Evolutionary conservation across 2,113 vertebrate genomes (phyloP).

Genomic region (Neogobius melanostomus): DNA sequence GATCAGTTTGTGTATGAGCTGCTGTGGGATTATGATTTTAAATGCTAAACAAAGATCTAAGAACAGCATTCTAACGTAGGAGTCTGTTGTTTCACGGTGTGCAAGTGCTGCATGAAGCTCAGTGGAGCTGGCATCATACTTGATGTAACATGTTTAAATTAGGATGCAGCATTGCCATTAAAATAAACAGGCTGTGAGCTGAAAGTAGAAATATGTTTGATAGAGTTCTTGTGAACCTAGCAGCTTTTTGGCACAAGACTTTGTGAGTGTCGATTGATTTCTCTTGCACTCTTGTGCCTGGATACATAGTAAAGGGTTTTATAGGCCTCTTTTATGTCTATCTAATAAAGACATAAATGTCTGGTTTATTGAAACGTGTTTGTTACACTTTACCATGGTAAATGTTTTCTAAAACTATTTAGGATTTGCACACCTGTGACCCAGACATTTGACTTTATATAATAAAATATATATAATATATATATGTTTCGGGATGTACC

Average conservation of each 20-base stretch:
- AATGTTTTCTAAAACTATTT: no score
- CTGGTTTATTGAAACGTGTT: background rate
- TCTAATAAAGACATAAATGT: background rate
- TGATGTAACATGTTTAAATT: background rate
- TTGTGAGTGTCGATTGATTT: background rate
- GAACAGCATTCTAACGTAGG: no score
- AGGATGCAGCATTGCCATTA: background rate
- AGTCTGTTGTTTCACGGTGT: no score
- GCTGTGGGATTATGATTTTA: no score
- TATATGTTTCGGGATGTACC: no score
- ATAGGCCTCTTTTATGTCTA: slow-evolving; percentile 5
- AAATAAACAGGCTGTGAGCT: background rate
- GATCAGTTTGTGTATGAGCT: no score
- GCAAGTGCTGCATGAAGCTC: no score
- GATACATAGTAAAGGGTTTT: background rate
- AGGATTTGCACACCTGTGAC: no score
- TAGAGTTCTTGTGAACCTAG: background rate
- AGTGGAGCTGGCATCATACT: no score
- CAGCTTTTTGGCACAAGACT: background rate
- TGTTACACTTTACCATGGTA: background rate
- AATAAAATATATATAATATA: no score
- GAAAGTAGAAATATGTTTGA: slow-evolving; percentile 4
- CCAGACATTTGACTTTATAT: no score
- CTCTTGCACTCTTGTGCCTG: background rate
- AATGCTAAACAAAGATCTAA: no score